Percentiles rank a stretch among this genome's conserved stretches.
These are phyloP conservation scores for Bombus picipes DNA, from an alignment of 1,140 invertebrate species.

Conservation along the genomic window DNA sequence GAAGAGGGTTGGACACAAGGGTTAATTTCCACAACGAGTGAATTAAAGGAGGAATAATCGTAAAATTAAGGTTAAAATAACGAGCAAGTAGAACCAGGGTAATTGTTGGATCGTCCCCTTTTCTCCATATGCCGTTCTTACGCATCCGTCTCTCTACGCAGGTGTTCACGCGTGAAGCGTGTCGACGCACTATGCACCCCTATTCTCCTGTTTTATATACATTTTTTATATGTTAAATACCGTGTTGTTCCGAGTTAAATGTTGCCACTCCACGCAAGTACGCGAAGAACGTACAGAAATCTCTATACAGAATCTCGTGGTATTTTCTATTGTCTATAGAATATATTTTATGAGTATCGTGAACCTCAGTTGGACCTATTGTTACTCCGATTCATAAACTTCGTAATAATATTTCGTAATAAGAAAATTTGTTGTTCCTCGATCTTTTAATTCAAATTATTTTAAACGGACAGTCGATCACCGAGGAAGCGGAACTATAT, in stretches of 20 bases:
- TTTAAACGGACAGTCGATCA: too few species aligned
- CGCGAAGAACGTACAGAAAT: not conserved
- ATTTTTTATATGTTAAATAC: slow-evolving; percentile 6
- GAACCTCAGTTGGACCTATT: not conserved
- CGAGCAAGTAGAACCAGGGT: not conserved
- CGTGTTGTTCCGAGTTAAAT: not conserved
- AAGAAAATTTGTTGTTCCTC: not conserved
- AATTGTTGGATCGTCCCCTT: not conserved
- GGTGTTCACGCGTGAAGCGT: slow-evolving; percentile 31
- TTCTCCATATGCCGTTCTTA: not conserved
- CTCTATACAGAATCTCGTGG: too few species aligned
- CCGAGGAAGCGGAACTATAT: not conserved
- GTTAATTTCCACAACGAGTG: not conserved
- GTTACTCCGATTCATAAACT: not conserved
- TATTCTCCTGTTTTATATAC: not conserved
- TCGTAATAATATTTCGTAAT: not conserved
- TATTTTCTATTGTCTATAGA: not conserved
- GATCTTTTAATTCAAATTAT: not conserved
- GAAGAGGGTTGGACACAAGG: too few species aligned
- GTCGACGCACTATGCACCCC: not conserved
- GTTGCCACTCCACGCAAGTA: not conserved
- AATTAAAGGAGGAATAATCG: not conserved
- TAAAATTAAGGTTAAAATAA: not conserved
- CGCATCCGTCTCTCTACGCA: slow-evolving; percentile 4
- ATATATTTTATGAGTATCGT: not conserved